Base-by-base conservation (phyloP, 2,888 invertebrate genomes). In the Clostera curtula region DNA sequence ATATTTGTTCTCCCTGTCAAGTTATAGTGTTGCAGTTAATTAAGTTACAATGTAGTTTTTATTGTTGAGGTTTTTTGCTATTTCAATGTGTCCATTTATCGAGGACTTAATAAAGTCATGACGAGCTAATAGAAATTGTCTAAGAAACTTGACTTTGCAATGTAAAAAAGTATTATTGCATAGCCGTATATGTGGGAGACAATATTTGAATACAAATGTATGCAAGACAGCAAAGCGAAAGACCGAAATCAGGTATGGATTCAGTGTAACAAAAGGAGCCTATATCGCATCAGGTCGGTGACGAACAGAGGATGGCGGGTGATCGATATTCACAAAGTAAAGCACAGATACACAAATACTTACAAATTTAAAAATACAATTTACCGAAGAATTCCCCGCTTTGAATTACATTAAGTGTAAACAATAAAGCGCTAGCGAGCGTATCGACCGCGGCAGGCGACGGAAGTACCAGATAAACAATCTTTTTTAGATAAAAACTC, bases 361-460 rank as follows among this genome's bases (percentile, higher is more conserved):
- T 70, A 68, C 60, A 67, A 66, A 75, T 75, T 79, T 79, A 77
- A 79, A 82, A 80, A 79, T 74, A 77, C 70, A 71, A 75, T 71
- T 74, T 76, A 75, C 73, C 56, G 55, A 74, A 66, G 79, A 79
- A 79, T 79, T 79, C 77, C 79, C 74, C 80, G 82, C 76, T 73
- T 79, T 74, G 82, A 83, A 82, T 83, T 76, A 77, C 75, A 82
- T 82, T 82, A 80, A 77, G 77, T 76, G 82, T 80, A 79, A 80
- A 82, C 79, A 80, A 80, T 79, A 75, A 76, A 77, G 69, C 67
- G 71, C 60, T 70, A 75, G 77, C 59, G 71, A 69, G 76, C 79
- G 79, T 80, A 80, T 82, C 79, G 72, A 64, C 59, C 48, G 68
- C 65, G 69, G 62, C 73, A 70, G 69, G 73, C 80, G 80, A 80